A percentile compares a stretch with the other conserved stretches of the same genome.
These are phyloP conservation scores for Trichopria drosophilae DNA, from an alignment of 2,888 invertebrate species.

Conservation along the genomic window DNA sequence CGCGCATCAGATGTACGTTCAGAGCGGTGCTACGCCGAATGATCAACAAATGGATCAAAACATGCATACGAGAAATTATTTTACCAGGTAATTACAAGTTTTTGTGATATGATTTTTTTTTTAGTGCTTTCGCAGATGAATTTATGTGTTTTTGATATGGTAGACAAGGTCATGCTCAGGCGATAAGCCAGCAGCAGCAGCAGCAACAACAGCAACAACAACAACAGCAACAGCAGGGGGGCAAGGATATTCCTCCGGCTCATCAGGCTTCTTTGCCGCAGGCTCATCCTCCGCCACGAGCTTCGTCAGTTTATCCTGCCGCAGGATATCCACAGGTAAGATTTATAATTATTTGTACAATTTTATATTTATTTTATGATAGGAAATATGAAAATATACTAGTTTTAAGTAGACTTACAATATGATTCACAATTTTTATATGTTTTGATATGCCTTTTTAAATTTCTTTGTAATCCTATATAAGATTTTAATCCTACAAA, in stretches of 20 bases:
- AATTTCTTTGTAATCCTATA: too few relatives aligned
- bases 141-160: constrained; percentile 3
- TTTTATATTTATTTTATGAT: neutral
- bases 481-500: too few relatives aligned
- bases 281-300: constrained; percentile 47
- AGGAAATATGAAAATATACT: too few relatives aligned
- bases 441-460: too few relatives aligned
- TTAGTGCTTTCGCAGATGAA: neutral
- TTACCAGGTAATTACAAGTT: constrained; percentile 41
- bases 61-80: constrained; percentile 54
- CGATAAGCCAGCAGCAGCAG: constrained; percentile 49
- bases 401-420: too few relatives aligned
- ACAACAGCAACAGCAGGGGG: constrained; percentile 44
- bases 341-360: constrained; percentile 6
- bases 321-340: constrained; percentile 52
- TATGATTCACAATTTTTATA: too few relatives aligned
- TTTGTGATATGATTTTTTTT: neutral
- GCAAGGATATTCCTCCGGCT: constrained; percentile 54
- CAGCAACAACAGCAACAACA: constrained; percentile 46
- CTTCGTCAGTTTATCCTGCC: constrained; percentile 48
- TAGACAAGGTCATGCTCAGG: constrained; percentile 51
- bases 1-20: constrained; percentile 53
- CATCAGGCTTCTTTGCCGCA: constrained; percentile 57
- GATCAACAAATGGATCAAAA: constrained; percentile 54
- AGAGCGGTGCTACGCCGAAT: constrained; percentile 46